Evolutionary conservation across 2,113 vertebrate species (phyloP), one percentile per base, ranked within the genome.

Genomic region (Platycercus adscitus): DNA sequence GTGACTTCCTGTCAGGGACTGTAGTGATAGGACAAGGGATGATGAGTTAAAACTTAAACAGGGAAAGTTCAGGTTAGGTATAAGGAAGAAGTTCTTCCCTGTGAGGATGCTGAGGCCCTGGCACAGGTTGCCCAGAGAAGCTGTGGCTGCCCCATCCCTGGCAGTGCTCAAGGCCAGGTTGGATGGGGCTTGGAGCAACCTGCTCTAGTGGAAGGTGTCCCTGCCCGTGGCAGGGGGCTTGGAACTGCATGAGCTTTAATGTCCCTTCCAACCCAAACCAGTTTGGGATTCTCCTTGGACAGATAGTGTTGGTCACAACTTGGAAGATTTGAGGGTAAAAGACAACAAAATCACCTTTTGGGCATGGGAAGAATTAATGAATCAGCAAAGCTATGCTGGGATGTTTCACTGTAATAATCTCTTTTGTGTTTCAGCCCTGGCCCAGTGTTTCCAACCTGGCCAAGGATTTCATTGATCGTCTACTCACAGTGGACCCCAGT

Each of bases 381-480:
- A 64, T 23, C 24, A 23, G 35, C 11, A 15, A 66, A 78, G 15
- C 69, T 16, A 10, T 64, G 28, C 31, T 0, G 0, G 31, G 46
- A 16, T n/a, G 29, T 79, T 89, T 78, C 11, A 13, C 61, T 76
- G 37, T 81, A 63, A 90, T 65, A 1, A 8, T 44, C 86, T 82
- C 39, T 95, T 70, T 96, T 86, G 46, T 83, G 37, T 96, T 96
- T 52, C 96, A 99, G 99, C 99, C 99, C 39, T 99, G 99, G 99
- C 99, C 99, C 87, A 99, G 98, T 1, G 99, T 99, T 73, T 99
- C 99, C 90, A 99, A 99, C 96, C 96, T 99, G 95, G 99, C 99
- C 91, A 99, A 99, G 97, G 99, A 99, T 97, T 99, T 99, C 97
- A 99, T 99, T 23, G 99, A 99, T 76, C 98, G 99, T 4, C 98